Conservation (phyloP, 2,888 invertebrate genomes). For the Drosophila mercatorum region DNA sequence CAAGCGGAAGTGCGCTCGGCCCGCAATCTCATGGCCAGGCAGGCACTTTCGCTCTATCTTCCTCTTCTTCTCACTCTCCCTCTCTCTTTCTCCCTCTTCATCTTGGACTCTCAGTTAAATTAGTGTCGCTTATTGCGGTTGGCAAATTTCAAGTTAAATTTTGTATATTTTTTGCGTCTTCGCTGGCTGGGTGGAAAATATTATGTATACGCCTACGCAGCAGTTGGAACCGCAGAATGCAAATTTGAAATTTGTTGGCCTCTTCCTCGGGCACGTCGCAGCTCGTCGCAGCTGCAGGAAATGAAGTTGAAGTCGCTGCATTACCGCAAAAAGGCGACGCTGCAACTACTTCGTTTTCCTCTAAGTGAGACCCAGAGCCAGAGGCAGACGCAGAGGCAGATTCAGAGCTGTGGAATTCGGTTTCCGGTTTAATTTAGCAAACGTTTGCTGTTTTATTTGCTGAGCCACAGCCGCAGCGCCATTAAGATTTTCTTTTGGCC, state of each 20-base stretch:
- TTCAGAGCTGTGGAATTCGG: slow-evolving; percentile 48
- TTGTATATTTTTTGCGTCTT: slow-evolving; percentile 8
- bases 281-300: slow-evolving; percentile 46
- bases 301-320: slow-evolving; percentile 64
- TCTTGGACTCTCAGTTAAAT: slow-evolving; percentile 24
- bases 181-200: slow-evolving; percentile 34
- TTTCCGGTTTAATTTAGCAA: slow-evolving; percentile 74
- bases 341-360: slow-evolving; percentile 43
- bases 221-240: slow-evolving; percentile 57
- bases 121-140: slow-evolving; percentile 48
- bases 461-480: slow-evolving; percentile 29
- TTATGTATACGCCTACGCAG: slow-evolving; percentile 69
- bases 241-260: slow-evolving; percentile 56
- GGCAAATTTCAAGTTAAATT: slow-evolving; percentile 44
- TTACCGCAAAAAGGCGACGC: slow-evolving; percentile 62
- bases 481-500: slow-evolving; percentile 33
- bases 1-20: slow-evolving; percentile 43
- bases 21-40: slow-evolving; percentile 45
- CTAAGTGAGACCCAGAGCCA: no score
- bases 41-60: slow-evolving; percentile 16
- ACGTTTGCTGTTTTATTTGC: slow-evolving; percentile 65
- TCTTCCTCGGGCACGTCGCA: slow-evolving; percentile 22
- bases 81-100: background rate
- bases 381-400: no score
- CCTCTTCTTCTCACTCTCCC: background rate